Base-by-base conservation (phyloP, 2,797 vertebrate genomes). In the Iguana delicatissima region DNA sequence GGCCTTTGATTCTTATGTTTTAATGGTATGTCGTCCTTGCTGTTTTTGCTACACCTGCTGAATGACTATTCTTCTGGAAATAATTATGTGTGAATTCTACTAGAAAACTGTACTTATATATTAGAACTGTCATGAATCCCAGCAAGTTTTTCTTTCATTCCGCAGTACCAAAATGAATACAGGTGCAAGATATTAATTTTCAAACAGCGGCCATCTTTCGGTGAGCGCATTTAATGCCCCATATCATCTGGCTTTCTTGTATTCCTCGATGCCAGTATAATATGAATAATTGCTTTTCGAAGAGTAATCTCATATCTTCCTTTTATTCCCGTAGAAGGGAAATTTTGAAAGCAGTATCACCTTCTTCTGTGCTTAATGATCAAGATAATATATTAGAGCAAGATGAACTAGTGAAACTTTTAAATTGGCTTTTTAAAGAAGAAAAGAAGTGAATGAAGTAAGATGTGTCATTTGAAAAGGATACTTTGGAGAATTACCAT, bases 371-470 rank as follows among this genome's bases (percentile, higher is more conserved):
- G 22, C 52, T 81, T 92, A 91, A 90, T 91, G 88, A 95, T 91
- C 80, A 91, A 87, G 89, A 72, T 89, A 83, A 80, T 79, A 80
- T 90, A 89, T 90, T 92, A 92, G 93, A 94, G 93, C 92, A 86
- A 95, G 85, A 77, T 91, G 85, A 91, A 72, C 18, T 89, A 24
- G 81, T 80, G 92, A 84, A 94, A 77, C 62, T 91, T 93, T 94
- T 85, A 91, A 91, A 85, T 55, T 87, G 80, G 90, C 67, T 91
- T 93, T 73, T 62, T 94, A 92, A 94, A 81, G 85, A 93, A 89
- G 88, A 86, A 94, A 94, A 93, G 9, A 88, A 85, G 4, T 46
- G 0, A 93, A 92, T 90, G 91, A 89, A 93, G 72, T 91, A 91
- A 89, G 77, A 92, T 29, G 55, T 59, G 14, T 20, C 59, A 81